phyloP scores from a whole-genome alignment of 2,797 vertebrate species.

The Acanthopagrus latus region DNA sequence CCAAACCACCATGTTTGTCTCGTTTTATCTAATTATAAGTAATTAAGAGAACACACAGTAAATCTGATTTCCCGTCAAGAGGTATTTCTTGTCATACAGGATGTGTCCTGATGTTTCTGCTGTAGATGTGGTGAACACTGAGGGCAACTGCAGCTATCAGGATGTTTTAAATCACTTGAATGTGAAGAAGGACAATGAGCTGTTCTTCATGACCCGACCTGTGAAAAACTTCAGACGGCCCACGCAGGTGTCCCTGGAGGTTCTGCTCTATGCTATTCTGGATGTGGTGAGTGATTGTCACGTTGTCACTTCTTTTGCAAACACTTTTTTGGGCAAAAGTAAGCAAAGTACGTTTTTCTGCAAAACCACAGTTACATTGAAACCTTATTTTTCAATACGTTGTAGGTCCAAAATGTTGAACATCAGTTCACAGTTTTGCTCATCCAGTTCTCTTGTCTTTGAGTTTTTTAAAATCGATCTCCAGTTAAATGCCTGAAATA shows the following conservation, averaged over 20 bases:
- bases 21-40: background rate
- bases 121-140: conserved; percentile 30
- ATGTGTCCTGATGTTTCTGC: background rate
- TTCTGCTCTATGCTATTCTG: conserved; percentile 74
- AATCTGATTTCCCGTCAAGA: background rate
- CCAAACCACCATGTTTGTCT: background rate
- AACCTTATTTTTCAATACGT: too few species aligned
- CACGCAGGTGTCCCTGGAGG: conserved; percentile 62
- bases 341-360: too few species aligned
- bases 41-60: background rate
- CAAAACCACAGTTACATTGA: too few species aligned
- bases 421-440: too few species aligned
- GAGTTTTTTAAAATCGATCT: too few species aligned
- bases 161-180: conserved; percentile 75
- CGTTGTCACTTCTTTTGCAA: background rate
- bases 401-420: too few species aligned
- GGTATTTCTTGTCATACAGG: background rate
- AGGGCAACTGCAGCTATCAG: conserved; percentile 74
- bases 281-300: conserved; percentile 68
- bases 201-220: conserved; percentile 70
- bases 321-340: too few species aligned
- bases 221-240: conserved; percentile 70
- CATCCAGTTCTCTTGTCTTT: too few species aligned
- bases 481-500: too few species aligned
- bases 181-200: conserved; percentile 67